phyloP scores from a whole-genome alignment of 1,140 invertebrate species.

The Saxidomus purpurata region DNA sequence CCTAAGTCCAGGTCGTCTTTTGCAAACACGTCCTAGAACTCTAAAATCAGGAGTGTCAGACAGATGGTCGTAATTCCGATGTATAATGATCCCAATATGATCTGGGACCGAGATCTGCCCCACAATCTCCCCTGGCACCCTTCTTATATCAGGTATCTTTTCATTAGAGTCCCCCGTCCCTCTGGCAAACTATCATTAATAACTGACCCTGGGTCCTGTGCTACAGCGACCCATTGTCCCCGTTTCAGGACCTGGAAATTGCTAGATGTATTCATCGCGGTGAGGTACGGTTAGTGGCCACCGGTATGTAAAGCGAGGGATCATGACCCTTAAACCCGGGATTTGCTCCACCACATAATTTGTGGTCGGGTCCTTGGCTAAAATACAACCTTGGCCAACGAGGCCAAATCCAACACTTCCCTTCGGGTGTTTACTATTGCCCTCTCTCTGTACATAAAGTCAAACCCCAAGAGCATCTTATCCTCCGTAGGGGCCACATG shows the following conservation, averaged over 20 bases:
- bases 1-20: conserved; percentile 44
- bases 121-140: background rate
- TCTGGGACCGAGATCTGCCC: background rate
- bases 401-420: background rate
- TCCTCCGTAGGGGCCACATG: conserved; percentile 53
- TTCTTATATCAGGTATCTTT: background rate
- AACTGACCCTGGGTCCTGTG: background rate
- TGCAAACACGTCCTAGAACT: conserved; percentile 29
- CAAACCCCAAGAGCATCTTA: conserved; percentile 41
- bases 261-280: background rate
- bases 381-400: background rate
- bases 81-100: background rate
- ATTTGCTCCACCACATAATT: background rate
- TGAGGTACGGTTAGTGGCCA: background rate
- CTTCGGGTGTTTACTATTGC: background rate
- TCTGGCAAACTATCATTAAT: background rate
- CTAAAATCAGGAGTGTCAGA: background rate
- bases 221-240: background rate
- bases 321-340: background rate
- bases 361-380: background rate
- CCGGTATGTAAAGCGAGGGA: background rate
- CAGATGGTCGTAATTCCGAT: background rate
- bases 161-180: background rate
- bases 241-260: background rate
- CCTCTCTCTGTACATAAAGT: background rate